Evolutionary conservation across 2,888 invertebrate genomes (phyloP), one percentile per base, ranked within the genome.

Genomic region (Polydrusus tereticollis): DNA sequence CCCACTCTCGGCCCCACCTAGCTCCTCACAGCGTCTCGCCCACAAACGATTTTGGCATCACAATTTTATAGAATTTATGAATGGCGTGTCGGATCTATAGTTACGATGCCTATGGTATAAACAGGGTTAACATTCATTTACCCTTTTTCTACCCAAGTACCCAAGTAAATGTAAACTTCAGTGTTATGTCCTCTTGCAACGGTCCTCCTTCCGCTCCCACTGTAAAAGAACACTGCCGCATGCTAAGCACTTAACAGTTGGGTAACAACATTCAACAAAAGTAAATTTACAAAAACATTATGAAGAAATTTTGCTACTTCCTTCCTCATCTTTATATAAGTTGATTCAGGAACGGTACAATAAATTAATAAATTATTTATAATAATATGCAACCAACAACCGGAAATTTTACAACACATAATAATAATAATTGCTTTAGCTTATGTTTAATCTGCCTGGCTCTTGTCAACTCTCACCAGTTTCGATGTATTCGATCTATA

Each of bases 301-400:
- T 65, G 59, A 70, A 70, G 52, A 72, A 72, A 72, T 72, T 60
- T 55, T 43, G 52, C 41, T 57, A 50, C 64, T 73, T 73, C 73
- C 73, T 73, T 65, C 63, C 67, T 67, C 47, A 64, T 69, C 68
- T 64, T 73, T 69, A 73, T 47, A 45, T 69, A 69, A 73, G 69
- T 50, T 38, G 16, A 68, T 65, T 59, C 73, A 73, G 64, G 64
- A 69, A 69, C 68, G 64, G 64, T 73, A 73, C 45, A 69, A 65
- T 73, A 73, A 73, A 73, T 73, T 73, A 68, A 73, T 73, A 73
- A 73, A 73, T 73, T 65, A 73, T 73, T 73, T 69, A 73, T 69
- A 69, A 69, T 58, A 59, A 33, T 72, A 45, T 70, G 29, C 59
- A 36, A 58, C 33, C 38, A 62, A 33, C 62, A 55, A 41, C 72